Base-by-base conservation (phyloP, 2,797 vertebrate species). In the Astyanax mexicanus region DNA sequence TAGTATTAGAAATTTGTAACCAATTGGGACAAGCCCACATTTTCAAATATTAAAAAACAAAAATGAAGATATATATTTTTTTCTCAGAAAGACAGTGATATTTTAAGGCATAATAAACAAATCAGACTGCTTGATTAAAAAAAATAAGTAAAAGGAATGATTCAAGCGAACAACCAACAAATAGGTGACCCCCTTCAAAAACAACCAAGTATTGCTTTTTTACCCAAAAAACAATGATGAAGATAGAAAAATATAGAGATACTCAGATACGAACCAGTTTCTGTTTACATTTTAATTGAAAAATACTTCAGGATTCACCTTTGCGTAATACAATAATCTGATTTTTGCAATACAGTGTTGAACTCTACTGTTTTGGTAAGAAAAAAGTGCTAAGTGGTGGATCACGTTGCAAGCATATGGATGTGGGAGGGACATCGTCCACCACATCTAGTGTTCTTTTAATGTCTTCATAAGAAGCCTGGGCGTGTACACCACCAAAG, bases 331-430 rank as follows among this genome's bases (percentile, higher is more conserved):
- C 89, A 91, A 89, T 80, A 88, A 84, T 87, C 84, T 88, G 84
- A 75, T 72, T 78, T 87, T 82, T 78, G 81, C 72, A 87, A 77
- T 89, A 90, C 90, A 91, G 87, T 90, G 86, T 89, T 62, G 73
- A 85, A 88, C 79, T 85, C 81, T 86, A 86, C 78, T 83, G 83
- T 80, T 84, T 74, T 72, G 84, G 84, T 81, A 84, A 81, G 87
- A 88, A 84, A 32, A 89, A 92, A 92, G 91, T 92, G 91, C 91
- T 90, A 90, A 85, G 82, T 88, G 80, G 84, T 85, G 84, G 80
- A 85, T 77, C 69, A 68, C 44, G 62, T 81, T 70, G 62, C 78
- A 74, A 78, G 75, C 80, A 78, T 72, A 60, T 70, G 6, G 69
- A 83, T 84, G 81, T 79, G 64, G 69, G 80, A 78, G 64, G 69